Evolutionary conservation across 2,113 vertebrate species (phyloP).

Genomic region (Cyprinodon brontotheroides): DNA sequence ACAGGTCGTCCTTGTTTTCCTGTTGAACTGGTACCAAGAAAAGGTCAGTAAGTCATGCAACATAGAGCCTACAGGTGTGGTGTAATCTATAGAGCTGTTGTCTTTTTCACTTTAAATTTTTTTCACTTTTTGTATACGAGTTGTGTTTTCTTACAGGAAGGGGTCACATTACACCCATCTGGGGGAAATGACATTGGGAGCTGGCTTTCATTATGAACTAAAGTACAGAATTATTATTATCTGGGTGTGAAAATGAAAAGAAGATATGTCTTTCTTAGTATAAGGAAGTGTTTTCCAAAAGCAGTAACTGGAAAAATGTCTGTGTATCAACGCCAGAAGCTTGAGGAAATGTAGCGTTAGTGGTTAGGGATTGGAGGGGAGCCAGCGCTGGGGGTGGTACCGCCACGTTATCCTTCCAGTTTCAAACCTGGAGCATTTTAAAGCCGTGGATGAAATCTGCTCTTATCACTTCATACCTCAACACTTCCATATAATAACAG

Average conservation of each 20-base stretch:
- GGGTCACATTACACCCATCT: conserved; percentile 55
- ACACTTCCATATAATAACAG: conserved; percentile 16
- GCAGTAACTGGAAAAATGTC: conserved; percentile 35
- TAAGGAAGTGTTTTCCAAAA: conserved; percentile 45
- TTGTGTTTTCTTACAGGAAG: conserved; percentile 3
- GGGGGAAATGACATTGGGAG: conserved; percentile 11
- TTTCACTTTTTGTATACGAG: conserved; percentile 11
- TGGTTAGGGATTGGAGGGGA: conserved; percentile 42
- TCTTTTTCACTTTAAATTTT: conserved; percentile 19
- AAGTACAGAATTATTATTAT: conserved; percentile 49
- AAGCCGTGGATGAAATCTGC: conserved; percentile 10
- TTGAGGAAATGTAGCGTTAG: conserved; percentile 59
- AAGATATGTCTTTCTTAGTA: conserved; percentile 53
- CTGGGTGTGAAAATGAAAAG: conserved; percentile 31
- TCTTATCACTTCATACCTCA: conserved; percentile 36
- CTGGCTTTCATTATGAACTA: conserved; percentile 58
- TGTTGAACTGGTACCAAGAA: conserved; percentile 17
- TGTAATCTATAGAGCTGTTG: conserved; percentile 26
- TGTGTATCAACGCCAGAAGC: conserved; percentile 50
- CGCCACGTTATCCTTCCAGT: conserved; percentile 35
- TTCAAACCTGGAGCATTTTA: conserved; percentile 7
- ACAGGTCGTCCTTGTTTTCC: conserved; percentile 18
- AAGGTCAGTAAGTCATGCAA: conserved; percentile 31
- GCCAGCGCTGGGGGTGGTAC: conserved; percentile 50
- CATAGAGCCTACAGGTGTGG: neutral